Base-by-base conservation (phyloP, 2,888 invertebrate genomes). In the Standfussiana lucernea region DNA sequence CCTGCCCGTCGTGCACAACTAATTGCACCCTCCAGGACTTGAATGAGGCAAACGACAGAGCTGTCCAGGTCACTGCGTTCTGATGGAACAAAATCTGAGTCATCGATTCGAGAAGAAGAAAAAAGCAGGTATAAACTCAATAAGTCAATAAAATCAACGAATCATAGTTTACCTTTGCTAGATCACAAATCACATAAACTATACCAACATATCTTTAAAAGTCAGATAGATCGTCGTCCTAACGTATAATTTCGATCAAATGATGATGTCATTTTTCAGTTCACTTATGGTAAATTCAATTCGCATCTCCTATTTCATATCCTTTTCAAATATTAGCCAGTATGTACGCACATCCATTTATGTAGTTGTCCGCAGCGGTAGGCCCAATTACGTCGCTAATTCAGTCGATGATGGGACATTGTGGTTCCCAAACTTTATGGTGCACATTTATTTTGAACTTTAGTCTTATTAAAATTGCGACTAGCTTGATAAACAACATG, bases 321-420 rank as follows among this genome's bases (percentile, higher is more conserved):
- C 80, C 64, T 80, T 84, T 84, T 84, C 84, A 78, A 86, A 85
- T 86, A 80, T 78, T 78, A 84, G 70, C 28, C 32, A 37, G 69
- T 62, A 75, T 47, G 59, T 42, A 72, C 61, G 65, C 62, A 78
- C 35, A 68, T 75, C 68, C 72, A 75, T 66, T 77, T 85, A 78
- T 62, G 62, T 67, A 77, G 86, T 80, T 80, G 70, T 83, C 64
- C n/a, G 74, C 77, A 82, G 85, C 83, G 89, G 87, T 85, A 82
- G 85, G 87, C 79, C 67, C 78, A 66, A 86, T 86, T 79, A 85
- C 83, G 65, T 77, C 64, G 85, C 81, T 85, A 86, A 86, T 85
- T 79, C 74, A 78, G 75, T 71, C 83, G 69, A 85, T 80, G 85
- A 85, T 80, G 81, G 88, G 88, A 87, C 87, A 87, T 76, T 72